Percentiles rank a stretch among this genome's conserved stretches.
Conservation (phyloP, 2,113 vertebrate genomes). For the Oreochromis aureus region DNA sequence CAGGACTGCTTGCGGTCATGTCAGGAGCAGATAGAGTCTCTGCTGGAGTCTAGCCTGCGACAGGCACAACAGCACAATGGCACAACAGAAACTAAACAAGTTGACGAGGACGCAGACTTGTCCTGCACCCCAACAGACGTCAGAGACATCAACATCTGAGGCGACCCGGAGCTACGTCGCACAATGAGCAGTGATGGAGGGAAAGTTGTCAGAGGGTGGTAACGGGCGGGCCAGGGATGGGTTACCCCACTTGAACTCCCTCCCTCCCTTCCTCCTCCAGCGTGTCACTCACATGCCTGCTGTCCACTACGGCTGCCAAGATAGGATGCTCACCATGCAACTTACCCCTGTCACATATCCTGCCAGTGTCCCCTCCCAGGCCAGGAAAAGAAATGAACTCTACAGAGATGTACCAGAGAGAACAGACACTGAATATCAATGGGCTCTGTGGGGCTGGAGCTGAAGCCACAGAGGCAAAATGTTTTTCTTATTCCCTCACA, state of each 20-base stretch:
- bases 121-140: slow-evolving; percentile 97
- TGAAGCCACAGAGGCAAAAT: slow-evolving; percentile 67
- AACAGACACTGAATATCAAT: slow-evolving; percentile 32
- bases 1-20: slow-evolving; percentile 96
- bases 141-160: slow-evolving; percentile 93
- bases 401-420: slow-evolving; percentile 16
- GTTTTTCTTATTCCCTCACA: slow-evolving; percentile 62
- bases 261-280: neutral
- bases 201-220: neutral
- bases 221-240: slow-evolving; percentile 5
- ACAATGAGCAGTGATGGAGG: neutral
- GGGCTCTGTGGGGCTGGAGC: slow-evolving; percentile 68
- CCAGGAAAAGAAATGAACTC: slow-evolving; percentile 43
- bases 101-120: slow-evolving; percentile 85
- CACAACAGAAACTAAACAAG: slow-evolving; percentile 83
- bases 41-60: slow-evolving; percentile 92
- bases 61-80: slow-evolving; percentile 85
- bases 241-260: slow-evolving; percentile 31
- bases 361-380: slow-evolving; percentile 15
- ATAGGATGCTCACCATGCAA: neutral
- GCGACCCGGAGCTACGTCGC: neutral
- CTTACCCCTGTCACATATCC: slow-evolving; percentile 16
- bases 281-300: neutral
- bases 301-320: neutral
- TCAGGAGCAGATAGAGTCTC: slow-evolving; percentile 96